Evolutionary conservation across 2,888 invertebrate genomes (phyloP).

Genomic region (Oligia strigilis): DNA sequence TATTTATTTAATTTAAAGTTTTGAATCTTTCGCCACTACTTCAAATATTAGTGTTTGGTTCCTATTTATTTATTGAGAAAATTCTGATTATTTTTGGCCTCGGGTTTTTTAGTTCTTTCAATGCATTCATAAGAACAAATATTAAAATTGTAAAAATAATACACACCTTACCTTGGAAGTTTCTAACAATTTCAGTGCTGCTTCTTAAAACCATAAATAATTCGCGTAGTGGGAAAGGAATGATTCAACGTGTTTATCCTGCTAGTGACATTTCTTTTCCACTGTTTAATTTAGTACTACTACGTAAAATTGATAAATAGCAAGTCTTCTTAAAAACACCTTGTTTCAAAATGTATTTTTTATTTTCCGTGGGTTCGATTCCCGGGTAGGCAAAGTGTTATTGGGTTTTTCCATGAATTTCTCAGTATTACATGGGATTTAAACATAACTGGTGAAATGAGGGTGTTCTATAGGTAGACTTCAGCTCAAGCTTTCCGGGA

Average conservation of each 20-base stretch:
- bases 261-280: not conserved
- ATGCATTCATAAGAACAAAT: not conserved
- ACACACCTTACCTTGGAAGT: conserved; percentile 9
- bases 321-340: not conserved
- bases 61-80: not conserved
- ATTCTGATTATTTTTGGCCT: not conserved
- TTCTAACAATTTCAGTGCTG: not conserved
- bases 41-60: not conserved
- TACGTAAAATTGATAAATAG: not conserved
- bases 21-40: not conserved
- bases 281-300: not conserved
- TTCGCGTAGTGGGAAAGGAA: too few species aligned
- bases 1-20: conserved; percentile 11
- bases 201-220: conserved; percentile 4
- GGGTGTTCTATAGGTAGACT: not conserved
- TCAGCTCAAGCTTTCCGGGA: not conserved
- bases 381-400: too few species aligned
- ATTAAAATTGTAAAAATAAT: not conserved
- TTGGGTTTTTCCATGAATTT: too few species aligned
- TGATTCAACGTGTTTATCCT: not conserved
- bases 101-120: not conserved
- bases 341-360: not conserved
- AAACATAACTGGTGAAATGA: not conserved
- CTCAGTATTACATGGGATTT: not conserved
- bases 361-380: not conserved